Conservation (phyloP, 1,140 invertebrate species). For the Palaemon carinicauda region DNA sequence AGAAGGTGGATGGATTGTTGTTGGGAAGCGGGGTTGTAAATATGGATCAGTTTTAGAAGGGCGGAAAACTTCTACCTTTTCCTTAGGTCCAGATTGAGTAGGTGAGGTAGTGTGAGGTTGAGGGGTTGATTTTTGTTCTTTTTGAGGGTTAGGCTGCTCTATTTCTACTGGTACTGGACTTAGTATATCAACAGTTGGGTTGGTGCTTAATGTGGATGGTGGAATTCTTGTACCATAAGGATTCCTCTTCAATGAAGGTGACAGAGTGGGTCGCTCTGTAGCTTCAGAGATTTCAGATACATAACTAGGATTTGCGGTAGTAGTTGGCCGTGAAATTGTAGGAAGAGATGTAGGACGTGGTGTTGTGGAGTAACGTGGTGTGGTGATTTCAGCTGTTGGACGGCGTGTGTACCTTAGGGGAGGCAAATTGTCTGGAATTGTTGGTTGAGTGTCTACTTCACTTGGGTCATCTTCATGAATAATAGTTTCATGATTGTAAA, state of each 20-base stretch:
- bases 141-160: neutral
- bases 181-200: neutral
- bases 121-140: no score
- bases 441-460: neutral
- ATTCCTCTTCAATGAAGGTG: no score
- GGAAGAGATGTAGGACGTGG: neutral
- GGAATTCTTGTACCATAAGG: neutral
- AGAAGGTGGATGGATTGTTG: neutral
- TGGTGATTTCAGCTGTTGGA: neutral
- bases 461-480: neutral
- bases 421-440: neutral
- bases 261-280: neutral
- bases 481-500: no score
- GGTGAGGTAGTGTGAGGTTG: neutral
- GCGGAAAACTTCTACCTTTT: neutral
- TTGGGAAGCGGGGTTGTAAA: neutral
- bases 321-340: neutral
- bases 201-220: neutral
- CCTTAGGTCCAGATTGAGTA: no score
- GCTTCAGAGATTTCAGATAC: neutral
- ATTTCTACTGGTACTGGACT: neutral
- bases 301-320: neutral
- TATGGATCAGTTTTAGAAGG: neutral
- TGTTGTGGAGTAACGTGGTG: no score
- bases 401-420: conserved; percentile 29